These are phyloP conservation scores for Lophius piscatorius DNA, from an alignment of 2,113 vertebrate species.

Conservation along the genomic window DNA sequence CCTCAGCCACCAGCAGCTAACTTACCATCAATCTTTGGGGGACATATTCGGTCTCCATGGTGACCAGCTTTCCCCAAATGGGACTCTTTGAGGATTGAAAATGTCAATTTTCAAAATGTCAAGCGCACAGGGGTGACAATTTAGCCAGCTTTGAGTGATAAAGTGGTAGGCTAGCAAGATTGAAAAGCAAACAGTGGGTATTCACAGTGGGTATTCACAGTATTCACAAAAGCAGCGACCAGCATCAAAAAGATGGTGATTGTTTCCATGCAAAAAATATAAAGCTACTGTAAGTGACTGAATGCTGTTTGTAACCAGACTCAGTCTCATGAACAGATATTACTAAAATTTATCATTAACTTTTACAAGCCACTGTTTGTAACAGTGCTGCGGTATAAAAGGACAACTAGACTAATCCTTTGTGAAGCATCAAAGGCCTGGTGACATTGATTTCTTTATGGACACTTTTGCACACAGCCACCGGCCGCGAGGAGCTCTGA, in stretches of 20 bases:
- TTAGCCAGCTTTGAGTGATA: constrained; percentile 41
- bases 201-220: constrained; percentile 35
- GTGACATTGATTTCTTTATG: constrained; percentile 28
- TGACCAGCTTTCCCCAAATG: constrained; percentile 37
- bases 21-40: constrained; percentile 18
- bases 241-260: constrained; percentile 41
- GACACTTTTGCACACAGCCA: neutral
- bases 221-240: constrained; percentile 25
- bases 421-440: constrained; percentile 27
- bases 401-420: constrained; percentile 21
- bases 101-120: constrained; percentile 63
- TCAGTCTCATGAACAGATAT: constrained; percentile 30
- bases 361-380: constrained; percentile 41
- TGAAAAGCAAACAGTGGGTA: constrained; percentile 46
- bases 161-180: constrained; percentile 20
- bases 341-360: constrained; percentile 21
- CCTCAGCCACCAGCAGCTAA: constrained; percentile 19
- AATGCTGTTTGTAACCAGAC: constrained; percentile 16
- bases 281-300: constrained; percentile 26
- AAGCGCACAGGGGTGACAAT: constrained; percentile 26
- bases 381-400: constrained; percentile 19
- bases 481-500: constrained; percentile 13
- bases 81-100: constrained; percentile 61
- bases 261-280: constrained; percentile 61
- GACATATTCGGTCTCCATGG: constrained; percentile 39